Evolutionary conservation across 2,113 vertebrate species (phyloP).

Genomic region (Nesogale talazaci): DNA sequence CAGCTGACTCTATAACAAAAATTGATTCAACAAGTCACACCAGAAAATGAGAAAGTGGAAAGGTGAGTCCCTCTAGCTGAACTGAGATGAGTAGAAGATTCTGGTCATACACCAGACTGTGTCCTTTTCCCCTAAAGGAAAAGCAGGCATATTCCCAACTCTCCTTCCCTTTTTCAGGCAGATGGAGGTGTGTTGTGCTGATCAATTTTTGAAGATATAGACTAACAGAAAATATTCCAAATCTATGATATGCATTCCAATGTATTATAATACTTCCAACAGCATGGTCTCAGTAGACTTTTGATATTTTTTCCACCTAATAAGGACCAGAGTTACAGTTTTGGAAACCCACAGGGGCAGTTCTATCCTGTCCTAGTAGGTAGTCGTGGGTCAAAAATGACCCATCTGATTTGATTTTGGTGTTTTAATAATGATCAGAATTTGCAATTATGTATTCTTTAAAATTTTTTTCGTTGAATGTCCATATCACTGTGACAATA

Average conservation of each 20-base stretch:
- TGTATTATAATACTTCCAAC: neutral
- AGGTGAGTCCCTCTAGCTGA: neutral
- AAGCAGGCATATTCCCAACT: neutral
- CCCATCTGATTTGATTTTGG: too few species aligned
- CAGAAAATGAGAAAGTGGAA: neutral
- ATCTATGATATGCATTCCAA: neutral
- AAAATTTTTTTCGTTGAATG: neutral
- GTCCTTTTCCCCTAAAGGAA: constrained; percentile 28
- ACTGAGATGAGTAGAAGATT: neutral
- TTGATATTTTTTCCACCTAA: neutral
- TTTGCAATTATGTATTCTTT: neutral
- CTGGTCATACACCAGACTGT: neutral
- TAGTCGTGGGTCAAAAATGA: too few species aligned
- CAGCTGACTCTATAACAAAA: constrained; percentile 32
- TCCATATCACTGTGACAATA: neutral
- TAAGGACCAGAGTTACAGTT: neutral
- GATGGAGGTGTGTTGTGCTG: neutral
- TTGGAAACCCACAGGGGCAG: too few species aligned
- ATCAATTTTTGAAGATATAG: neutral
- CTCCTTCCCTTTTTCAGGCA: constrained; percentile 1
- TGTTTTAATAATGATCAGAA: neutral
- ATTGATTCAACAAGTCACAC: constrained; percentile 4
- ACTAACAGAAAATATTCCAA: neutral
- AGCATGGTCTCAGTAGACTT: neutral
- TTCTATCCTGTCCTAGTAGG: too few species aligned